A percentile compares a stretch with the other conserved stretches of the same genome.
phyloP scores from a whole-genome alignment of 2,113 vertebrate genomes.

The Crypturellus undulatus region DNA sequence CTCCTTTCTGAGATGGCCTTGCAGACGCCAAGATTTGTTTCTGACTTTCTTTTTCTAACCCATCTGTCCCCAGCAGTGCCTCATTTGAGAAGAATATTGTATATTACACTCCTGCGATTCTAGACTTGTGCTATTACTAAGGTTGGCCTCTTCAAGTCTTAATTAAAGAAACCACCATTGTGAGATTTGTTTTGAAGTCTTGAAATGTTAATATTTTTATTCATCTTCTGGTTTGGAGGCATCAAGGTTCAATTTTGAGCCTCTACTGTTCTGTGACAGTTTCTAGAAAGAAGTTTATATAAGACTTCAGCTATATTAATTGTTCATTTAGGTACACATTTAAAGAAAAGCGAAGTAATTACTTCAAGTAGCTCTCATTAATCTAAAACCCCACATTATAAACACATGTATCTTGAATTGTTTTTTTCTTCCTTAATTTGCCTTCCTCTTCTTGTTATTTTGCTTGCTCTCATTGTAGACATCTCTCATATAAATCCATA shows the following conservation, averaged over 20 bases:
- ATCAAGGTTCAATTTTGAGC: neutral
- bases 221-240: neutral
- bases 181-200: neutral
- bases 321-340: neutral
- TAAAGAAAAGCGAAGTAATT: neutral
- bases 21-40: neutral
- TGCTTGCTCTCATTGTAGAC: neutral
- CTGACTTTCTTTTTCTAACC: neutral
- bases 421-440: neutral
- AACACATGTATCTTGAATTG: neutral
- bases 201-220: neutral
- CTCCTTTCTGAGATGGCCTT: neutral
- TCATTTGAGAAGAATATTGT: neutral
- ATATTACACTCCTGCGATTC: accelerated
- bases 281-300: constrained; percentile 2
- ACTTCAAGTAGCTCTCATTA: constrained; percentile 1
- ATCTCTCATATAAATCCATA: neutral
- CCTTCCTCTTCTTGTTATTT: neutral
- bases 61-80: neutral
- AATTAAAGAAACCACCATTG: neutral
- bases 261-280: neutral
- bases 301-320: neutral
- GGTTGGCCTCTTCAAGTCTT: neutral
- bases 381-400: neutral
- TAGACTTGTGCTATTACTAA: neutral